phyloP scores from a whole-genome alignment of 2,888 invertebrate species.

The Diogma glabrata region DNA sequence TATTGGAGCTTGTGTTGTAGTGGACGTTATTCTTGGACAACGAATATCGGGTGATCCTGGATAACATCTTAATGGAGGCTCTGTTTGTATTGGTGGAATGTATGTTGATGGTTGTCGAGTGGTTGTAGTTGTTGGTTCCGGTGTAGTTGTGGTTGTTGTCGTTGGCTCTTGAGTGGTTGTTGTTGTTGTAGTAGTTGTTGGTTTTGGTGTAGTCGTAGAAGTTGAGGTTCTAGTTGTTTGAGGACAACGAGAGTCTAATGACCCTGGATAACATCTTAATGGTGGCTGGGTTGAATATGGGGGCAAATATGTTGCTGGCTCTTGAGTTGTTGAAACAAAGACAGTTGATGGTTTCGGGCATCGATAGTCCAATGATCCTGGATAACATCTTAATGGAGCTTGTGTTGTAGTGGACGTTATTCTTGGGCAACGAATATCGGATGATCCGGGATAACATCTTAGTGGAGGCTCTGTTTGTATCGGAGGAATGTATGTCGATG shows the following conservation, averaged over 20 bases:
- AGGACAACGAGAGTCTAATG: slow-evolving; percentile 27
- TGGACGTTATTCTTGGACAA: slow-evolving; percentile 25
- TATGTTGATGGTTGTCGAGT: slow-evolving; percentile 10
- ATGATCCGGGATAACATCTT: slow-evolving; percentile 24
- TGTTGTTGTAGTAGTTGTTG: neutral
- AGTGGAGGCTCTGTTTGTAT: slow-evolving; percentile 15
- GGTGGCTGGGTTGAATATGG: slow-evolving; percentile 11
- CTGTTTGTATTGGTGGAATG: slow-evolving; percentile 21
- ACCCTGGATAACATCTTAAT: slow-evolving; percentile 26
- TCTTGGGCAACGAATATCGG: slow-evolving; percentile 27
- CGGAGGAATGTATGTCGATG: slow-evolving; percentile 25
- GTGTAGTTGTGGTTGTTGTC: too few species aligned
- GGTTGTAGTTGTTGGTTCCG: neutral
- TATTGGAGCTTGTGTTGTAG: slow-evolving; percentile 25
- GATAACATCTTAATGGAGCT: slow-evolving; percentile 16
- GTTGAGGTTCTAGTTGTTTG: too few species aligned
- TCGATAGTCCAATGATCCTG: slow-evolving; percentile 21
- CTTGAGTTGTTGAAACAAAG: too few species aligned
- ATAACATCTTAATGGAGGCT: slow-evolving; percentile 32
- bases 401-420: slow-evolving; percentile 16
- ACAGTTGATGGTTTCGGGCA: slow-evolving; percentile 20
- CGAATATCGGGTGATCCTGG: slow-evolving; percentile 30
- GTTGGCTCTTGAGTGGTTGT: too few species aligned
- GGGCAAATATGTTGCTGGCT: too few species aligned
- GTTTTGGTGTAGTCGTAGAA: neutral